These are phyloP conservation scores for Tetramorium parvispinum DNA, from an alignment of 1,140 invertebrate genomes.

Conservation along the genomic window DNA sequence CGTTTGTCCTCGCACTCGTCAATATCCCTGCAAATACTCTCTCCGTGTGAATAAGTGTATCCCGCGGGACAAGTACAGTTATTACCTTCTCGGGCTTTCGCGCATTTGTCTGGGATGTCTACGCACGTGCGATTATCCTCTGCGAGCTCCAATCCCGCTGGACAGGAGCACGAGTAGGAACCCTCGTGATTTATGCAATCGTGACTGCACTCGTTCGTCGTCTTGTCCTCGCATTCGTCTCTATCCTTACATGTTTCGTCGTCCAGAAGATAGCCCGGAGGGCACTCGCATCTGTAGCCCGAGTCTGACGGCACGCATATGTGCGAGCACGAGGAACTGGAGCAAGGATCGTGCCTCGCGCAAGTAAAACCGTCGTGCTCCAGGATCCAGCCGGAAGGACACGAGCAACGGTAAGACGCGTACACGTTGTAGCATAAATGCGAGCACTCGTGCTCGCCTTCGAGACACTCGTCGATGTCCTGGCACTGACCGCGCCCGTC, in stretches of 20 bases:
- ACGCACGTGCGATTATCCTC: conserved; percentile 80
- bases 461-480: conserved; percentile 92
- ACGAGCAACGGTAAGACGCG: conserved; percentile 90
- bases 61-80: conserved; percentile 90
- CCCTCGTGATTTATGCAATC: conserved; percentile 80
- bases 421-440: conserved; percentile 80
- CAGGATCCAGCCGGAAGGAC: conserved; percentile 87
- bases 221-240: conserved; percentile 81
- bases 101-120: conserved; percentile 90
- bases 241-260: conserved; percentile 83
- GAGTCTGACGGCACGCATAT: conserved; percentile 30
- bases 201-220: conserved; percentile 72
- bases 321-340: conserved; percentile 59
- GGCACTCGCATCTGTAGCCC: conserved; percentile 64
- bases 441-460: conserved; percentile 87
- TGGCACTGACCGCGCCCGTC: conserved; percentile 81
- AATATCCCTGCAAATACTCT: conserved; percentile 80
- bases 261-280: conserved; percentile 72
- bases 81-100: conserved; percentile 87
- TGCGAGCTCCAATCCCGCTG: conserved; percentile 79
- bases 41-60: conserved; percentile 87
- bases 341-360: conserved; percentile 47
- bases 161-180: conserved; percentile 85
- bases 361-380: conserved; percentile 70
- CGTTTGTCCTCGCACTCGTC: conserved; percentile 83